These are phyloP conservation scores for Xenus cinereus DNA, from an alignment of 2,113 vertebrate genomes.

Conservation along the genomic window DNA sequence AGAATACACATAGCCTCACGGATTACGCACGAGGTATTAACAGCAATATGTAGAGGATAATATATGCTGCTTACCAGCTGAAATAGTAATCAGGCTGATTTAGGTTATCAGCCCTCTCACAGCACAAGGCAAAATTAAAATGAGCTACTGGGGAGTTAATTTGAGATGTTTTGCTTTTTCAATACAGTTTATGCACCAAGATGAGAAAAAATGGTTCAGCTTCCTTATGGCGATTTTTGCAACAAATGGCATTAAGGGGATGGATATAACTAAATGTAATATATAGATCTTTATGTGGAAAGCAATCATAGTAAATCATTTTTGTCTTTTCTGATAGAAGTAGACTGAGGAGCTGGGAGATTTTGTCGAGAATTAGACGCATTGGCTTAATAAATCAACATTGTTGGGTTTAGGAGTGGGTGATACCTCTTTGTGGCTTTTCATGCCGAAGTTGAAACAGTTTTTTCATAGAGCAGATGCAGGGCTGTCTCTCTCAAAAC, in stretches of 20 bases:
- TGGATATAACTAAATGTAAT: neutral
- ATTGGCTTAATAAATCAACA: neutral
- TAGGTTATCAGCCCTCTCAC: neutral
- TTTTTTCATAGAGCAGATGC: neutral
- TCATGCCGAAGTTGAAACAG: neutral
- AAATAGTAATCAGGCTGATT: conserved; percentile 14
- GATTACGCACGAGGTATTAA: neutral
- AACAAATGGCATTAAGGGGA: neutral
- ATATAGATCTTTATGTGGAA: neutral
- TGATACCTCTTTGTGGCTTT: neutral
- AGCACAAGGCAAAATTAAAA: neutral
- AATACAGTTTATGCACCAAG: neutral
- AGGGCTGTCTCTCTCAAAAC: neutral
- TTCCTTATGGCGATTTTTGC: too few species aligned
- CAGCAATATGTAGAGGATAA: neutral
- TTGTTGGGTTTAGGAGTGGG: neutral
- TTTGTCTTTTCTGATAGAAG: neutral
- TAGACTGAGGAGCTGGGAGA: neutral
- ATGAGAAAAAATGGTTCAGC: neutral
- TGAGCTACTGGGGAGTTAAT: neutral
- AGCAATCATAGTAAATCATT: neutral
- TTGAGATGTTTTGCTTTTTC: neutral
- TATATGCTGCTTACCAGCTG: neutral
- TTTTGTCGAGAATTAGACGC: neutral
- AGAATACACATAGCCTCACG: neutral